A percentile compares a stretch with the other conserved stretches of the same genome.
These are phyloP conservation scores for Xenopus laevis DNA, from an alignment of 2,113 vertebrate genomes.

Conservation along the genomic window DNA sequence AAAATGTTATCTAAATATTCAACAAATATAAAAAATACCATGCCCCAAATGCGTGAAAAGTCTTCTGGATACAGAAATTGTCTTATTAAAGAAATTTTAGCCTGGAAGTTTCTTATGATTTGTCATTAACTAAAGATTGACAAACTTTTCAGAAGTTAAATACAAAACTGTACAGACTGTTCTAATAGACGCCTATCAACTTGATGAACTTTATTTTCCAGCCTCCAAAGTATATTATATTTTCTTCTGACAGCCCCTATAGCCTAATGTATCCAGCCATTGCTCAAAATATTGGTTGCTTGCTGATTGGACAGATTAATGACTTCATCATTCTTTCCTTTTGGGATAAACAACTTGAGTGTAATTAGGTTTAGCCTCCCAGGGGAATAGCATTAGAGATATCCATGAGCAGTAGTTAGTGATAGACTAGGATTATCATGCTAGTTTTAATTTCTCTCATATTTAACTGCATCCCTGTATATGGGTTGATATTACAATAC, in stretches of 20 bases:
- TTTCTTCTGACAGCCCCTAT: not conserved
- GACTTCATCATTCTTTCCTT: not conserved
- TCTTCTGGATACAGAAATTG: too few species aligned
- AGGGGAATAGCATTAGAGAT: not conserved
- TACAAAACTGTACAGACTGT: not conserved
- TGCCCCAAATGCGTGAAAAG: not conserved
- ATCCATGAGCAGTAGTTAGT: too few species aligned
- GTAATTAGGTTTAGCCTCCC: not conserved
- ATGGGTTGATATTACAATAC: too few species aligned
- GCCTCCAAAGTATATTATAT: conserved; percentile 4
- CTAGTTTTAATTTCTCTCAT: too few species aligned
- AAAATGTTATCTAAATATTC: too few species aligned
- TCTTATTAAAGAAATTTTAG: too few species aligned
- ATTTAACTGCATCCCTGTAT: too few species aligned
- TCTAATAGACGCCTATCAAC: not conserved
- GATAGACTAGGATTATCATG: too few species aligned
- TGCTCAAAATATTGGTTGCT: not conserved
- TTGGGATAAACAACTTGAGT: not conserved
- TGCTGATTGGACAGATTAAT: not conserved
- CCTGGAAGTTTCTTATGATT: not conserved
- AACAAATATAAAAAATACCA: not conserved
- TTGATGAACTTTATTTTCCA: not conserved
- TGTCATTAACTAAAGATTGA: not conserved
- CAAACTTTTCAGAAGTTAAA: not conserved
- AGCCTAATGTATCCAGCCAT: not conserved